Evolutionary conservation across 2,888 invertebrate genomes (phyloP).

Genomic region (Zonitis immaculata): DNA sequence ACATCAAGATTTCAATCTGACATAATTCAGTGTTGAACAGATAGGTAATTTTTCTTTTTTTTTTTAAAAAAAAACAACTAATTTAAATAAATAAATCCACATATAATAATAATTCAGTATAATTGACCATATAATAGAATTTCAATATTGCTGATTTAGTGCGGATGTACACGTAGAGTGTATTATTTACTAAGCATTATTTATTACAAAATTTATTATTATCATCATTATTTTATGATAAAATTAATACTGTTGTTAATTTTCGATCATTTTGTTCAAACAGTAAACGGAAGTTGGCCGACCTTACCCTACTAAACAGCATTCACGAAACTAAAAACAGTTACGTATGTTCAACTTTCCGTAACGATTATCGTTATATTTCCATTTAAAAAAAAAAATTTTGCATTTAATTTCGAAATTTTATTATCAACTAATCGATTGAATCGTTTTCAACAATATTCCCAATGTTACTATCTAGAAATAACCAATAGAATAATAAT

Average conservation of each 20-base stretch:
- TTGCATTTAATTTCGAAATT: no score
- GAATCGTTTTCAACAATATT: background rate
- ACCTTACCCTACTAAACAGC: constrained; percentile 33
- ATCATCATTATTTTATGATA: no score
- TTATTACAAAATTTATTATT: background rate
- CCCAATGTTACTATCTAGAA: background rate
- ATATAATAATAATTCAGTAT: background rate
- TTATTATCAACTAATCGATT: no score
- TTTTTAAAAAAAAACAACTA: no score
- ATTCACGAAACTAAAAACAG: constrained; percentile 30
- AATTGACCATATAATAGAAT: no score
- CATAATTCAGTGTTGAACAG: constrained; percentile 1
- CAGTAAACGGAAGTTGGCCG: constrained; percentile 29
- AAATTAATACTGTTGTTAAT: no score
- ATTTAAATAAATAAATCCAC: background rate
- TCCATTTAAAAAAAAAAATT: constrained; percentile 22
- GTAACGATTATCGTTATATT: constrained; percentile 22
- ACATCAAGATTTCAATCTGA: constrained; percentile 5
- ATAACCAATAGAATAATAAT: background rate
- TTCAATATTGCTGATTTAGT: background rate
- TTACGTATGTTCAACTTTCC: constrained; percentile 29
- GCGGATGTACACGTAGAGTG: background rate
- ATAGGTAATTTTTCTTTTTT: background rate
- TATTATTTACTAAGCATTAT: background rate
- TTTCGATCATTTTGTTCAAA: no score